phyloP scores from a whole-genome alignment of 2,797 vertebrate species.

The Chelmon rostratus region DNA sequence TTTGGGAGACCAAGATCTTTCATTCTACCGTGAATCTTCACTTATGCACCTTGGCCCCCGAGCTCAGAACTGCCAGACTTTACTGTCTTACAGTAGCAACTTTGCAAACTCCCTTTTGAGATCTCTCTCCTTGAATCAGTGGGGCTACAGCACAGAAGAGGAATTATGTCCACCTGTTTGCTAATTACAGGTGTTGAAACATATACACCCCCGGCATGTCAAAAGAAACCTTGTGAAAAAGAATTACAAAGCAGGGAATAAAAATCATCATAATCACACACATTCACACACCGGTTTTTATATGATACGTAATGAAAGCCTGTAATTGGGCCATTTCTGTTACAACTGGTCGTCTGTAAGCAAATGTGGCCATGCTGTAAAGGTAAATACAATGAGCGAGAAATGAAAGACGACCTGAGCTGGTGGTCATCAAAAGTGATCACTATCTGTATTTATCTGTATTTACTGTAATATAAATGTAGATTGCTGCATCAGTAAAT shows the following conservation, averaged over 20 bases:
- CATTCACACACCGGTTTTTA: conserved; percentile 13
- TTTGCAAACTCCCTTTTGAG: not conserved
- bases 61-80: conserved; percentile 2
- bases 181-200: conserved; percentile 45
- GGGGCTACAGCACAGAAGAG: not conserved
- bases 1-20: conserved; percentile 11
- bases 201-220: not conserved
- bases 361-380: conserved; percentile 2
- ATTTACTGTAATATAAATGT: no score
- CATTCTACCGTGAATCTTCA: not conserved
- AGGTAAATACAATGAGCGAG: not conserved
- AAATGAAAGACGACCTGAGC: not conserved
- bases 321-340: conserved; percentile 32
- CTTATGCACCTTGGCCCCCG: not conserved
- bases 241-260: conserved; percentile 16
- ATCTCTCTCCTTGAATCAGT: conserved; percentile 20
- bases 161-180: conserved; percentile 36
- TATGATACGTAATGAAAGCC: conserved; percentile 32
- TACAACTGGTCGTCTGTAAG: conserved; percentile 21
- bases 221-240: conserved; percentile 15
- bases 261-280: conserved; percentile 31
- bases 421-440: not conserved
- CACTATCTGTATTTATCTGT: no score
- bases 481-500: not conserved
- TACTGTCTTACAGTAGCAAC: not conserved